Conservation (phyloP, 2,888 invertebrate species). For the Drosophila diplacantha region DNA sequence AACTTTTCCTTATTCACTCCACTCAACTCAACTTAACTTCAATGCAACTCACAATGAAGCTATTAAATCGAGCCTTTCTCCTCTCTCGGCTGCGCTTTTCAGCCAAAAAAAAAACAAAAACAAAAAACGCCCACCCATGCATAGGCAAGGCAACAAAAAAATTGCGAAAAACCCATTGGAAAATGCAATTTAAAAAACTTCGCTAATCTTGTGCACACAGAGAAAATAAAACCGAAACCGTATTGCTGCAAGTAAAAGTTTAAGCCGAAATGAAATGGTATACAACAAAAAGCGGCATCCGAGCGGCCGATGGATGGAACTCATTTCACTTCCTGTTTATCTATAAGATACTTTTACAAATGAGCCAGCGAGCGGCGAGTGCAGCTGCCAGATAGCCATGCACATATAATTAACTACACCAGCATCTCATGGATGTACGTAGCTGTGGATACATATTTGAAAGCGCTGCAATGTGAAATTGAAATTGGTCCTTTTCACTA, state of each 20-base stretch:
- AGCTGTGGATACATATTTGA: constrained; percentile 49
- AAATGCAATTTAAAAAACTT: constrained; percentile 35
- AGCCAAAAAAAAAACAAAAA: constrained; percentile 10
- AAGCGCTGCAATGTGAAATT: constrained; percentile 55
- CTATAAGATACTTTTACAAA: constrained; percentile 48
- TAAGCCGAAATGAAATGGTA: constrained; percentile 33
- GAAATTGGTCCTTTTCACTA: constrained; percentile 70
- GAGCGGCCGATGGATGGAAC: constrained; percentile 12
- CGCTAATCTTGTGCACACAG: constrained; percentile 20
- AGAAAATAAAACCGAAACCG: constrained; percentile 25
- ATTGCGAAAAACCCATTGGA: constrained; percentile 19
- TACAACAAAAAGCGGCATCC: constrained; percentile 42
- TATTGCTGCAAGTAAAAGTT: constrained; percentile 41
- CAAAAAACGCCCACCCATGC: constrained; percentile 22
- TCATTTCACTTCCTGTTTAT: constrained; percentile 57
- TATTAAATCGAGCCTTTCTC: constrained; percentile 35
- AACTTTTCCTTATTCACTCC: constrained; percentile 23
- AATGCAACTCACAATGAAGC: constrained; percentile 28
- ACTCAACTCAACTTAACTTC: constrained; percentile 1
- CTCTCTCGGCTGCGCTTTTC: constrained; percentile 13
- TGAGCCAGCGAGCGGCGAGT: constrained; percentile 25
- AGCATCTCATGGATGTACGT: constrained; percentile 34
- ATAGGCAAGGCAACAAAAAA: constrained; percentile 1
- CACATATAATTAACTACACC: constrained; percentile 53
- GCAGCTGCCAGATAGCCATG: constrained; percentile 42